Conservation (phyloP, 2,797 vertebrate genomes). For the Paratrypauchen microcephalus region DNA sequence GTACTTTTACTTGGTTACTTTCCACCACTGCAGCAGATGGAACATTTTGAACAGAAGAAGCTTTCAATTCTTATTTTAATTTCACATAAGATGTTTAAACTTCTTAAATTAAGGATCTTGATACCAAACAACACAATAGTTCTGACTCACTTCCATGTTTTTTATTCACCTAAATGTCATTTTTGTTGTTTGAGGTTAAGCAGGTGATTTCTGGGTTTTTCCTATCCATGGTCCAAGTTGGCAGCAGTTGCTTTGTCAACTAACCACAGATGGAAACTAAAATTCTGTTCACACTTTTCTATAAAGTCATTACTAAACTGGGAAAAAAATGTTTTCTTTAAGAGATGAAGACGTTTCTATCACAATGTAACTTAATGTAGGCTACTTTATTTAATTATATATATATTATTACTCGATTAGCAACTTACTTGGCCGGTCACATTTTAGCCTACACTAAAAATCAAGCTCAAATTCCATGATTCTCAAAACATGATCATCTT, state of each 20-base stretch:
- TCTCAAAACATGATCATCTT: neutral
- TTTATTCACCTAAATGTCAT: neutral
- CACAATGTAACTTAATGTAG: neutral
- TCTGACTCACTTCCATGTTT: neutral
- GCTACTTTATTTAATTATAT: neutral
- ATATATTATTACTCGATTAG: neutral
- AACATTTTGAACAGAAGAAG: neutral
- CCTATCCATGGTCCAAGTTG: neutral
- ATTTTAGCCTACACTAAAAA: too few species aligned
- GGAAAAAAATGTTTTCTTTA: neutral
- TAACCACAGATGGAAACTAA: neutral
- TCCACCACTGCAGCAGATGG: too few species aligned
- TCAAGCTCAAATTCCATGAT: neutral
- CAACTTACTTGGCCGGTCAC: too few species aligned
- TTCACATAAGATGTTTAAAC: neutral
- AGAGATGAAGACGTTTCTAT: neutral
- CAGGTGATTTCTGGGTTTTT: neutral
- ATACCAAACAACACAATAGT: neutral
- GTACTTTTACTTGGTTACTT: too few species aligned
- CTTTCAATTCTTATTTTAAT: neutral
- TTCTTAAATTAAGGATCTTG: neutral
- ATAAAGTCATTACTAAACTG: neutral
- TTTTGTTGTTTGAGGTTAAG: neutral
- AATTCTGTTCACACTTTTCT: neutral
- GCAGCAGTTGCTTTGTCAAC: neutral